These are phyloP conservation scores for Orcinus orca DNA, from an alignment of 2,113 vertebrate species.

Conservation along the genomic window DNA sequence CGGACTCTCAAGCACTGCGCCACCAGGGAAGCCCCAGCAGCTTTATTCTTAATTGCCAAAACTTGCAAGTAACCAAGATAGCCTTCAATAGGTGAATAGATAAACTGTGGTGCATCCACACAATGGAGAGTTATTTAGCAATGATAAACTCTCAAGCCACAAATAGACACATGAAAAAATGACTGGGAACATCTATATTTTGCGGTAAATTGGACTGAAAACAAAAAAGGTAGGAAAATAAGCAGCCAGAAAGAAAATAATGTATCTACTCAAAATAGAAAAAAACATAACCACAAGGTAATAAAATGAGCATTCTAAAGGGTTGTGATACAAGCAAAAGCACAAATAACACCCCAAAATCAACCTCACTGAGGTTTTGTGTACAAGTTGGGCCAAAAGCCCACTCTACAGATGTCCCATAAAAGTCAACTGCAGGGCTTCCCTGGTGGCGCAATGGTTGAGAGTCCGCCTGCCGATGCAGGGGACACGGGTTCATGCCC, in stretches of 20 bases:
- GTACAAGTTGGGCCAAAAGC: neutral
- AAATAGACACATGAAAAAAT: neutral
- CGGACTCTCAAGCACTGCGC: too few relatives aligned
- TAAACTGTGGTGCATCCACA: neutral
- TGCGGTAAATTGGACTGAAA: neutral
- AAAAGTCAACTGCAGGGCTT: neutral
- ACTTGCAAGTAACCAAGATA: neutral
- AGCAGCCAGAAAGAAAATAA: neutral
- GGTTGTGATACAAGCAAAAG: neutral
- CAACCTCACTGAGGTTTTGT: neutral
- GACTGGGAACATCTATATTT: neutral
- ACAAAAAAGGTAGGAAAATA: neutral
- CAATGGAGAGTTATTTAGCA: neutral
- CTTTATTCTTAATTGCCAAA: neutral
- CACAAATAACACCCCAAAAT: neutral
- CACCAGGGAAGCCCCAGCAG: neutral
- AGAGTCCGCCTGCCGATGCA: too few relatives aligned
- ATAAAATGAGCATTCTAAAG: neutral
- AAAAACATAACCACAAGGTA: neutral
- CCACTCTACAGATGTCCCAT: neutral
- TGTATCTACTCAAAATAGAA: neutral
- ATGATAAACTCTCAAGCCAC: neutral
- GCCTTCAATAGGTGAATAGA: neutral
- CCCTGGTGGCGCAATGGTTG: too few relatives aligned
- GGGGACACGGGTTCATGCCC: fast-evolving